Percentiles rank a stretch among this genome's conserved stretches.
phyloP scores from a whole-genome alignment of 37 sponge, comb jelly and placozoan species.

The Mnemiopsis leidyi region DNA sequence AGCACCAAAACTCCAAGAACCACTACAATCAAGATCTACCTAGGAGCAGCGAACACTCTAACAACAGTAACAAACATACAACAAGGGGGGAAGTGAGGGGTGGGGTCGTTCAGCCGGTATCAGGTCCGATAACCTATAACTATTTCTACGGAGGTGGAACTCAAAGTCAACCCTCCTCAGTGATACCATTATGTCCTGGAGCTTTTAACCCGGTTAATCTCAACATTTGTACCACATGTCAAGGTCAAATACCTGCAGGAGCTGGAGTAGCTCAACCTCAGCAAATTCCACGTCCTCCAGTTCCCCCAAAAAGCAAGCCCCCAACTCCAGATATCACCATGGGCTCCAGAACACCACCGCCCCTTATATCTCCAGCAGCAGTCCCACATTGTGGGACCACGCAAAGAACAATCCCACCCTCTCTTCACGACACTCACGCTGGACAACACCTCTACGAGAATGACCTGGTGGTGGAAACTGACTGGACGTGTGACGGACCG shows the following conservation, averaged over 20 bases:
- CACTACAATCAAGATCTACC: not conserved
- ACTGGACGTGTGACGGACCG: not conserved
- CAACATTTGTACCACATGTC: not conserved
- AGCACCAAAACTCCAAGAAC: not conserved
- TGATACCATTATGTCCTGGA: not conserved
- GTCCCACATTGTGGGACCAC: not conserved
- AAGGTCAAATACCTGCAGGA: not conserved
- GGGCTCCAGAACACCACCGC: too few relatives aligned
- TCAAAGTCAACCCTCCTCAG: not conserved
- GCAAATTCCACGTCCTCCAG: not conserved
- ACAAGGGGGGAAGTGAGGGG: not conserved
- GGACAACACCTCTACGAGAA: constrained; percentile 12
- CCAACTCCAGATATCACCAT: too few relatives aligned
- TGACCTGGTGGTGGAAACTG: not conserved
- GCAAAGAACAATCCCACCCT: not conserved
- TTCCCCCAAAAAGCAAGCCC: not conserved
- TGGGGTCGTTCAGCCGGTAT: not conserved
- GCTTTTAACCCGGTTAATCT: not conserved
- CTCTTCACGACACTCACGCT: not conserved
- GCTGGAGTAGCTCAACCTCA: not conserved
- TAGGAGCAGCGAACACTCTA: not conserved
- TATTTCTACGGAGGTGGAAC: not conserved
- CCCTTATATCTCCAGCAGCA: not conserved
- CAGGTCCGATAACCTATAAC: constrained; percentile 12
- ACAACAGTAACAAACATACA: not conserved